A percentile compares a stretch with the other conserved stretches of the same genome.
phyloP scores from a whole-genome alignment of 2,113 vertebrate species.

The Melanerpes formicivorus region DNA sequence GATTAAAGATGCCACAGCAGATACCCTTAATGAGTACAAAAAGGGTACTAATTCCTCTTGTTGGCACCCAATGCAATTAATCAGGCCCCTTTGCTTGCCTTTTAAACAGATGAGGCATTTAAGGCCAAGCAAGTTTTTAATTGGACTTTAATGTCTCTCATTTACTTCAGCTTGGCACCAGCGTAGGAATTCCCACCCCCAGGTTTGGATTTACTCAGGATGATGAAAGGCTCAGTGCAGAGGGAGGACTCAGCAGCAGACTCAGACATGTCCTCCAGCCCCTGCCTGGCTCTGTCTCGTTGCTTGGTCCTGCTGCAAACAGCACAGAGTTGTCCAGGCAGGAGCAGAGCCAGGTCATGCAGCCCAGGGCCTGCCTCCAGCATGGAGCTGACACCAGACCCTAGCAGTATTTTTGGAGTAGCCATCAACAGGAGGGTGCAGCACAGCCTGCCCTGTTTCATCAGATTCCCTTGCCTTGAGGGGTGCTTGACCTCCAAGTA shows the following conservation, averaged over 20 bases:
- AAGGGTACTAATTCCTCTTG: slow-evolving; percentile 63
- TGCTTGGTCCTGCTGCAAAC: neutral
- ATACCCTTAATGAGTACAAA: slow-evolving; percentile 67
- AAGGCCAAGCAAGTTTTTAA: slow-evolving; percentile 63
- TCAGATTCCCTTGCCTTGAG: neutral
- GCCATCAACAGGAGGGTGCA: neutral
- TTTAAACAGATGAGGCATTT: slow-evolving; percentile 59
- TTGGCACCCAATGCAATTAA: slow-evolving; percentile 63
- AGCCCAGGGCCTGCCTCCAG: neutral
- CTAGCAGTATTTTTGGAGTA: neutral
- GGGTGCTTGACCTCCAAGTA: neutral
- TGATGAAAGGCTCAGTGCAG: neutral
- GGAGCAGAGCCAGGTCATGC: neutral
- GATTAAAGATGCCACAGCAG: slow-evolving; percentile 65
- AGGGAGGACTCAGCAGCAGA: slow-evolving; percentile 21
- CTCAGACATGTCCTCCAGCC: neutral
- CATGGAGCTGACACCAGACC: neutral
- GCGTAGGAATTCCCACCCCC: slow-evolving; percentile 25
- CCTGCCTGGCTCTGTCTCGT: rapidly evolving
- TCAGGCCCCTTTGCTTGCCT: slow-evolving; percentile 54
- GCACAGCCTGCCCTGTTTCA: neutral
- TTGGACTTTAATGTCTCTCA: slow-evolving; percentile 64
- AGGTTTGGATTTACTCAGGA: slow-evolving; percentile 42
- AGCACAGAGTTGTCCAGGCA: neutral
- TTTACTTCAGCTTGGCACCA: slow-evolving; percentile 59